These are phyloP conservation scores for Dufourea novaeangliae DNA, from an alignment of 1,140 invertebrate species.

Conservation along the genomic window DNA sequence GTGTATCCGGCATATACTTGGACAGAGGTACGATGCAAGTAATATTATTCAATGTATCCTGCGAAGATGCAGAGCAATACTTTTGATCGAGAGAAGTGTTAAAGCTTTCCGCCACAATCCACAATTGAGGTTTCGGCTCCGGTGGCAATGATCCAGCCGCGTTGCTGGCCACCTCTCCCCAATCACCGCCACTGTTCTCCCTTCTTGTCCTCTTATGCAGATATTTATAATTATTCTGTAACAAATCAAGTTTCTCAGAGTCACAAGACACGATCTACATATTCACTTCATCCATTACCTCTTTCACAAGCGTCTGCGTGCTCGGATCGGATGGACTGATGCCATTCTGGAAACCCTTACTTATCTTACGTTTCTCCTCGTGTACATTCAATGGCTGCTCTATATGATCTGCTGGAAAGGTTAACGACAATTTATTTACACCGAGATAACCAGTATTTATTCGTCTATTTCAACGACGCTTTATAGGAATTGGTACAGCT, in stretches of 20 bases:
- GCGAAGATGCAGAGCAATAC: slow-evolving; percentile 73
- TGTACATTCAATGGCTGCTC: slow-evolving; percentile 77
- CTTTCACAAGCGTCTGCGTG: slow-evolving; percentile 77
- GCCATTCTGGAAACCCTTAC: slow-evolving; percentile 77
- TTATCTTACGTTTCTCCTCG: slow-evolving; percentile 77
- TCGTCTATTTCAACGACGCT: too few relatives aligned
- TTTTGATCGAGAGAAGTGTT: slow-evolving; percentile 76
- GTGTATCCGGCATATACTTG: slow-evolving; percentile 77
- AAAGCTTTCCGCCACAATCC: slow-evolving; percentile 74
- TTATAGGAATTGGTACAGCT: not conserved
- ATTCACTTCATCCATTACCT: slow-evolving; percentile 57
- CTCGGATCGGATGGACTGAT: slow-evolving; percentile 78
- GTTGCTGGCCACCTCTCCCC: slow-evolving; percentile 78
- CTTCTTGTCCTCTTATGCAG: slow-evolving; percentile 73
- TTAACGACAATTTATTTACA: not conserved
- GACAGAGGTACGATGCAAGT: slow-evolving; percentile 76
- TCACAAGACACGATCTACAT: not conserved
- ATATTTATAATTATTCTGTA: slow-evolving; percentile 76
- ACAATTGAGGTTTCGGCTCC: slow-evolving; percentile 75
- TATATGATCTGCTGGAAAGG: slow-evolving; percentile 73
- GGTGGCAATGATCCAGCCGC: slow-evolving; percentile 77
- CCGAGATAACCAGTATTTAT: not conserved
- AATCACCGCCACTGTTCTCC: slow-evolving; percentile 72
- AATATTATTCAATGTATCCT: slow-evolving; percentile 74
- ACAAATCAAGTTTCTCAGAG: slow-evolving; percentile 1